Evolutionary conservation across 1,140 invertebrate genomes (phyloP), one percentile per base, ranked within the genome.

Genomic region (Ostrea denselamellosa): DNA sequence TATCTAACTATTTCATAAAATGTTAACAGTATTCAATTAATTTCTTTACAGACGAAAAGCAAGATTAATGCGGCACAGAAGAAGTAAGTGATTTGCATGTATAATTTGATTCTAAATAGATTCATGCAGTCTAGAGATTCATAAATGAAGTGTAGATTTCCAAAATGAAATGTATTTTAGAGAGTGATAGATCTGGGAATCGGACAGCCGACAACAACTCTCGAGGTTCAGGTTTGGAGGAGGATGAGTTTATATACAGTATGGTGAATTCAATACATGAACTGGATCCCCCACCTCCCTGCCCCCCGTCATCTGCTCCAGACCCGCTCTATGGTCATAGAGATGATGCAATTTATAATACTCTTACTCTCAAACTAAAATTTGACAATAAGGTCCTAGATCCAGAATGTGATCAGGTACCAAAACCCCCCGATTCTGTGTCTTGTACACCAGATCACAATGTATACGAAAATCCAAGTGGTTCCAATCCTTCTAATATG

Each of bases 91-190:
- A 62, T 62, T 19, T 62, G 17, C n/a, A 62, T n/a, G 1, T 1
- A 62, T 17, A 19, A 44, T 44, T 44, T 44, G 34, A 44, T 44
- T 44, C 34, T 44, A 44, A 44, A 5, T 44, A 19, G 56, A 19
- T 17, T 0, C 56, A 62, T 62, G 56, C 17, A 19, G 7, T 62
- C 17, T 62, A 62, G 0, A 62, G n/a, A 62, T n/a, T 19, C 1
- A 7, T 7, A 62, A 7, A 19, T 62, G 56, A 62, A 8, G 56
- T 44, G 19, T 62, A 62, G 14, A 62, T 62, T 62, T 62, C n/a
- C 56, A 62, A 62, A 62, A 62, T 62, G 56, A 62, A 62, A 62
- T 62, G n/a, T 62, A 62, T 62, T 62, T 62, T 17, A 62, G 56
- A 62, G 56, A 62, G 56, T 17, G 17, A n/a, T 14, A 62, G 56